phyloP scores from a whole-genome alignment of 1,140 invertebrate species.

The Vollenhovia emeryi region DNA sequence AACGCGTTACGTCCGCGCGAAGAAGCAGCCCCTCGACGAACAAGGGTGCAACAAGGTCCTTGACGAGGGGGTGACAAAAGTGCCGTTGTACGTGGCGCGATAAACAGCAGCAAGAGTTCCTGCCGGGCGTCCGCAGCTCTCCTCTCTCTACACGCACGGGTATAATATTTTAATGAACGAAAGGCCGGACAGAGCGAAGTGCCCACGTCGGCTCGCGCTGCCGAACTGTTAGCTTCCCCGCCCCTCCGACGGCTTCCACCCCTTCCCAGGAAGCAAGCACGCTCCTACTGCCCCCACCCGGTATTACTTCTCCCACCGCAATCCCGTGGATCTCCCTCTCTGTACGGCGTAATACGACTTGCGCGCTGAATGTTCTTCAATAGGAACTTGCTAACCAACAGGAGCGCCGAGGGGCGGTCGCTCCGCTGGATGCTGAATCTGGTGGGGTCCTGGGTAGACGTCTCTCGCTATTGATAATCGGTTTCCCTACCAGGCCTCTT shows the following conservation, averaged over 20 bases:
- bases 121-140: constrained; percentile 68
- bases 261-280: constrained; percentile 54
- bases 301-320: neutral
- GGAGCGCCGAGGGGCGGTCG: no score
- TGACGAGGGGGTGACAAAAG: constrained; percentile 63
- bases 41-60: constrained; percentile 22
- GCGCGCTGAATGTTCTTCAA: constrained; percentile 13
- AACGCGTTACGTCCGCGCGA: constrained; percentile 47
- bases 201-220: constrained; percentile 85
- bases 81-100: constrained; percentile 68
- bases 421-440: no score
- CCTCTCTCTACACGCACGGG: constrained; percentile 71
- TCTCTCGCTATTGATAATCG: no score
- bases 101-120: constrained; percentile 64
- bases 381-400: no score
- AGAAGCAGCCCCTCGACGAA: constrained; percentile 64
- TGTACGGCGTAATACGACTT: neutral
- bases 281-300: neutral
- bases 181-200: constrained; percentile 85
- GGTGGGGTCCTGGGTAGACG: no score
- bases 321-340: constrained; percentile 15
- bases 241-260: constrained; percentile 78
- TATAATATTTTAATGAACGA: constrained; percentile 85
- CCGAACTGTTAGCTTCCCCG: constrained; percentile 84
- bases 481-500: no score